Conservation (phyloP, 2,113 vertebrate genomes). For the Grammomys dolichurus region DNA sequence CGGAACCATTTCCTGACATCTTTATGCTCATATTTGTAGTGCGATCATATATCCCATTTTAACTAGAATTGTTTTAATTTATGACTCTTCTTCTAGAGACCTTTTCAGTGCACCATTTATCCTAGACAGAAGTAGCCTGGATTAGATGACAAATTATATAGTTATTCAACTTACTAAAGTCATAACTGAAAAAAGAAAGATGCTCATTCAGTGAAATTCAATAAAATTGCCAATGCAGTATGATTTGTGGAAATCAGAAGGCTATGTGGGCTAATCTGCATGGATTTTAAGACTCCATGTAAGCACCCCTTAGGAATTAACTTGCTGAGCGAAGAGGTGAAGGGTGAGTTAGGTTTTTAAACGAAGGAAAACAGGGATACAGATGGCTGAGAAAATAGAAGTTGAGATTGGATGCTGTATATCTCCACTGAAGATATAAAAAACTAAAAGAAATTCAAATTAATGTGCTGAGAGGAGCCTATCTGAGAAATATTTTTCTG, state of each 20-base stretch:
- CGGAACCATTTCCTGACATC: neutral
- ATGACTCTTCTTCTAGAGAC: neutral
- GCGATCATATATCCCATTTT: neutral
- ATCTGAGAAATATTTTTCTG: neutral
- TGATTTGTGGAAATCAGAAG: neutral
- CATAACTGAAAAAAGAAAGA: conserved; percentile 46
- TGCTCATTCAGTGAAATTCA: conserved; percentile 31
- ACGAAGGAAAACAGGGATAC: neutral
- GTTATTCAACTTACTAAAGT: conserved; percentile 13
- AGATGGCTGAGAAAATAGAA: neutral
- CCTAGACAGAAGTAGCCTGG: neutral
- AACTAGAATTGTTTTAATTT: conserved; percentile 1
- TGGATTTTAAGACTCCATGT: neutral
- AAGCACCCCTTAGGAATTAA: neutral
- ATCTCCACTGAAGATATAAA: neutral
- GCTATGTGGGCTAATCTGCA: neutral
- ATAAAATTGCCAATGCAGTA: neutral
- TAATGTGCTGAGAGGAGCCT: neutral
- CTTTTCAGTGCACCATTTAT: neutral
- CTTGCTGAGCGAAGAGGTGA: neutral
- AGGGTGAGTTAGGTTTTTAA: neutral
- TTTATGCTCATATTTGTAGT: neutral
- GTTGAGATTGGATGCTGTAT: too few relatives aligned
- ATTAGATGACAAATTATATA: conserved; percentile 1
- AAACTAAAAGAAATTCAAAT: neutral